Conservation (phyloP, 2,113 vertebrate species). For the Xiphorhynchus elegans region DNA sequence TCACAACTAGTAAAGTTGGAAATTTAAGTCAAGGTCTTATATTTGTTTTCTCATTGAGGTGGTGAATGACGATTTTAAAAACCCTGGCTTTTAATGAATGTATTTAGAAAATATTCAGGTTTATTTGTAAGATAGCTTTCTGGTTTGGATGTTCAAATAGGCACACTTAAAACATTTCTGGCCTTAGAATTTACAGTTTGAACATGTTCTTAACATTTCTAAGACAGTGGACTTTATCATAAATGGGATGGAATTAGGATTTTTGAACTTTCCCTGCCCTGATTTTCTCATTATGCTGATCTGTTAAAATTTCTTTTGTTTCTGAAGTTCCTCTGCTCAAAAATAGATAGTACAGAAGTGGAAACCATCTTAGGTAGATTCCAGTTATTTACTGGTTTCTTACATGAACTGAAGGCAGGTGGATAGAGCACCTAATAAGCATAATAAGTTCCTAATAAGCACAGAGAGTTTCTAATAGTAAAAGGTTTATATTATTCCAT, state of each 20-base stretch:
- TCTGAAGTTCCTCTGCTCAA: not conserved
- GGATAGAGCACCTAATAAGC: not conserved
- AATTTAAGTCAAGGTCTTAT: not conserved
- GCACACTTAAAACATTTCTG: not conserved
- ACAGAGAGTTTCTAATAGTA: not conserved
- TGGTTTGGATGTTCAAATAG: not conserved
- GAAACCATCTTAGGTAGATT: not conserved
- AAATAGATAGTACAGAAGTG: not conserved
- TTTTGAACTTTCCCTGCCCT: not conserved
- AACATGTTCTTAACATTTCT: not conserved
- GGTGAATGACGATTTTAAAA: not conserved
- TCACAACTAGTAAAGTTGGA: not conserved
- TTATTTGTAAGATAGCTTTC: not conserved
- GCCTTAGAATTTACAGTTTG: not conserved
- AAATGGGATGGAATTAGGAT: not conserved
- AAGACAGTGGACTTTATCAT: not conserved
- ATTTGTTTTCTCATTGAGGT: not conserved
- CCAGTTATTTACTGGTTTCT: not conserved
- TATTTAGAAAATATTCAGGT: not conserved
- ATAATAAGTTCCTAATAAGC: not conserved
- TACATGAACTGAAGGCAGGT: not conserved
- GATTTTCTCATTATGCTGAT: not conserved
- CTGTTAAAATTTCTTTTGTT: not conserved
- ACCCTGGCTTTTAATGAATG: not conserved
- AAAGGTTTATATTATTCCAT: not conserved